Base-by-base conservation (phyloP, 2,888 invertebrate species). In the Limnephilus auricula region DNA sequence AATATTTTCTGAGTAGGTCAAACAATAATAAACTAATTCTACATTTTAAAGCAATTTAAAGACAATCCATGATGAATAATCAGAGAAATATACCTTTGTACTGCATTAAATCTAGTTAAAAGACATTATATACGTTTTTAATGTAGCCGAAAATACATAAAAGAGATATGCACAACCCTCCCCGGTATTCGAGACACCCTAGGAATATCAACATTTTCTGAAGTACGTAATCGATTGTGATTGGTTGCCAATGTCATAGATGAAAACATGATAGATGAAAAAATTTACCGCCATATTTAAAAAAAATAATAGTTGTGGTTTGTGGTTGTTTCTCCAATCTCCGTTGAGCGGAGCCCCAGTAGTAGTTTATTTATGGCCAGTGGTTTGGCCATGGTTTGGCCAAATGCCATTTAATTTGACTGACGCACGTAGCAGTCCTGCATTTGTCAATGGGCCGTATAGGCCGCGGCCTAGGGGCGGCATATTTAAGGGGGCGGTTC, bases 141-240 rank as follows among this genome's bases (percentile, higher is more conserved):
- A 65, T 65, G 65, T n/a, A 65, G 25, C 65, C 4, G n/a, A 65
- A 65, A 65, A 65, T 9, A 25, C 65, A 65, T 65, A n/a, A 65
- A 65, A n/a, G 4, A 65, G n/a, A 65, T 65, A 65, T n/a, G n/a
- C 25, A 83, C 37, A 25, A 83, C 83, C n/a, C 18, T 34, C 83
- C 83, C 83, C 83, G 32, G 34, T 37, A 83, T 25, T 83, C 6
- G 10, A 25, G 32, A 6, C 9, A 83, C 32, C 34, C 13, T 10
- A 34, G 32, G 10, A 83, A 83, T 32, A 83, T 32, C 25, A 83
- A 83, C 32, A 34, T 25, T 65, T 65, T n/a, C 9, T 9, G n/a
- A 37, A 37, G 83, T 83, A 83, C 83, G 83, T 83, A 83, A 34
- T 83, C 37, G 83, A 83, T 34, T 37, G 83, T 83, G 37, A 83